A percentile compares a stretch with the other conserved stretches of the same genome.
Evolutionary conservation across 2,113 vertebrate genomes (phyloP).

Genomic region (Melospiza melodia): DNA sequence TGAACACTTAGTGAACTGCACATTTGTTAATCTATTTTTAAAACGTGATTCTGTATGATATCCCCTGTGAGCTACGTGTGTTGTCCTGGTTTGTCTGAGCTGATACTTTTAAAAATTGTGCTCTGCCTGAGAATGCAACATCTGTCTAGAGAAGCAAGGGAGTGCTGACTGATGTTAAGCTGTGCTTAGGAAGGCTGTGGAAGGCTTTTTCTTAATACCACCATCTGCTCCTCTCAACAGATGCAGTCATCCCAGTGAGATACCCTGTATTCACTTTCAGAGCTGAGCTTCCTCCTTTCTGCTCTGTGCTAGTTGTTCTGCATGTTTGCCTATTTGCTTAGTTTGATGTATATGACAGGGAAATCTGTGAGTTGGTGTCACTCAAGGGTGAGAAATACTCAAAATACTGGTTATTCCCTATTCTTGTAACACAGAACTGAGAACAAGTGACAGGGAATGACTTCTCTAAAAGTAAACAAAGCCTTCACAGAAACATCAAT

Average conservation of each 20-base stretch:
- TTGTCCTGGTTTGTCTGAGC: neutral
- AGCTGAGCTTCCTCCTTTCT: neutral
- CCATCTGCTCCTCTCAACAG: constrained; percentile 5
- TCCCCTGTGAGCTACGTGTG: neutral
- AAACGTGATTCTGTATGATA: neutral
- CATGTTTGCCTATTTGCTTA: fast-evolving
- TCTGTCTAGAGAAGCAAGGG: constrained; percentile 10
- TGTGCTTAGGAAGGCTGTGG: constrained; percentile 28
- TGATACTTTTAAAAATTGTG: neutral
- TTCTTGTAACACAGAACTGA: neutral
- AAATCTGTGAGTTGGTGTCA: neutral
- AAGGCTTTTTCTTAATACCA: constrained; percentile 28
- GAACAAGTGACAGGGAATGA: neutral
- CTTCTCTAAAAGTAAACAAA: neutral
- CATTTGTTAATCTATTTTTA: neutral
- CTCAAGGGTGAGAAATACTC: neutral
- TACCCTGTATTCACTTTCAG: neutral
- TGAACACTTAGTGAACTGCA: neutral
- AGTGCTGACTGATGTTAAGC: constrained; percentile 18
- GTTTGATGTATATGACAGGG: neutral
- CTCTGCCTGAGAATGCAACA: neutral
- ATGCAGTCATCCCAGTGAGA: neutral
- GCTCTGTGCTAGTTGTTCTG: neutral
- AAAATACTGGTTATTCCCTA: neutral
- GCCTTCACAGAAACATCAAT: neutral